Evolutionary conservation across 1,140 invertebrate genomes (phyloP), one percentile per base, ranked within the genome.

Genomic region (Drosophila tani): DNA sequence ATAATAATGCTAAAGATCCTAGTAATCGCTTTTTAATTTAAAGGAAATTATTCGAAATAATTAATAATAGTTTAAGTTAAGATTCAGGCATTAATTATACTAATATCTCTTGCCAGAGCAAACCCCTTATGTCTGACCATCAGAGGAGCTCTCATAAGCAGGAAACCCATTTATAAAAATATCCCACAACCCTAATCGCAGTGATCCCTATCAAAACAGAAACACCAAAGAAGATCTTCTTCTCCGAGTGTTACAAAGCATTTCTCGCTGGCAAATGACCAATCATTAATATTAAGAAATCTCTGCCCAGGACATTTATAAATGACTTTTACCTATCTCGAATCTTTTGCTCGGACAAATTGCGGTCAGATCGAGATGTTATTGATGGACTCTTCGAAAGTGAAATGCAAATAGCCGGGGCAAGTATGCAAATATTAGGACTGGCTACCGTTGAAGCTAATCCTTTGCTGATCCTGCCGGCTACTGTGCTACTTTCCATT

Each of bases 401-500:
- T 66, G 64, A 65, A 66, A 64, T 67, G 79, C 79, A 84, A 84
- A 84, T 85, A 85, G 17, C 41, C 19, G 11, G 53, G 53, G 32
- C 46, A 40, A 64, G 50, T 81, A 75, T 70, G 79, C 84, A 87
- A 88, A 90, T 88, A 84, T 88, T 88, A 75, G 19, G 58, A 63
- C 55, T 85, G 78, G 82, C 82, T 85, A 85, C 82, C 57, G 82
- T 65, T 29, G 40, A 49, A 32, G 59, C 49, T 68, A 84, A 84
- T 83, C 76, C 68, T 66, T 79, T 66, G 49, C 55, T 71, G 75
- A 79, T 79, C 76, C 76, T 71, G 55, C 49, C 21, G 58, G 84
- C 84, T 88, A 88, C 84, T 81, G 84, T 88, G 84, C 81, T 87
- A 79, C 82, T 78, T 81, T 4, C 76, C 68, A 77, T 49, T 53